Percentiles rank a stretch among this genome's conserved stretches.
Conservation (phyloP, 1,140 invertebrate species). For the Leptinotarsa undecemlineata region DNA sequence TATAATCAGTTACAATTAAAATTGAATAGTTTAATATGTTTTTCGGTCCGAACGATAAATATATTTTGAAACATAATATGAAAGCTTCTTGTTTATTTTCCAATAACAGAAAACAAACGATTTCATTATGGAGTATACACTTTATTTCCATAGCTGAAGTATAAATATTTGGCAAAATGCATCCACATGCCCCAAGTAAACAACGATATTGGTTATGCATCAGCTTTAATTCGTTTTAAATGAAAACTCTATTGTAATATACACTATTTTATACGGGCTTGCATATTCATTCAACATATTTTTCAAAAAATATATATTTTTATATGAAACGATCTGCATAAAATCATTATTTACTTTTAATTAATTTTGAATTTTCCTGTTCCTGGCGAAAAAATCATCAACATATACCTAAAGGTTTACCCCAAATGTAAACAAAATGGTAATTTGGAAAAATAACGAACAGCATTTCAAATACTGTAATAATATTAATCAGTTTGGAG, state of each 20-base stretch:
- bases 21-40: no score
- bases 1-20: no score
- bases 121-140: not conserved
- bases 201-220: conserved; percentile 2
- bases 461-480: no score
- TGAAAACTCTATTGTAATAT: not conserved
- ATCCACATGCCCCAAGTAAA: not conserved
- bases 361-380: not conserved
- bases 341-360: not conserved
- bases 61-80: not conserved
- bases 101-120: not conserved
- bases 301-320: not conserved
- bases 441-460: no score
- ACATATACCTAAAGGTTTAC: no score
- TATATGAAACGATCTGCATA: not conserved
- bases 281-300: not conserved
- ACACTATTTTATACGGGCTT: not conserved
- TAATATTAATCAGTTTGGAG: no score
- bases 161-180: not conserved
- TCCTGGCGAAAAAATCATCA: no score
- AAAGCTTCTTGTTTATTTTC: not conserved
- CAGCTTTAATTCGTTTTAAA: not conserved
- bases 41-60: not conserved
- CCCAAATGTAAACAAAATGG: no score
- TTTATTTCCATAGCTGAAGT: not conserved